phyloP scores from a whole-genome alignment of 2,888 invertebrate species.

The Hypomecis punctinalis region DNA sequence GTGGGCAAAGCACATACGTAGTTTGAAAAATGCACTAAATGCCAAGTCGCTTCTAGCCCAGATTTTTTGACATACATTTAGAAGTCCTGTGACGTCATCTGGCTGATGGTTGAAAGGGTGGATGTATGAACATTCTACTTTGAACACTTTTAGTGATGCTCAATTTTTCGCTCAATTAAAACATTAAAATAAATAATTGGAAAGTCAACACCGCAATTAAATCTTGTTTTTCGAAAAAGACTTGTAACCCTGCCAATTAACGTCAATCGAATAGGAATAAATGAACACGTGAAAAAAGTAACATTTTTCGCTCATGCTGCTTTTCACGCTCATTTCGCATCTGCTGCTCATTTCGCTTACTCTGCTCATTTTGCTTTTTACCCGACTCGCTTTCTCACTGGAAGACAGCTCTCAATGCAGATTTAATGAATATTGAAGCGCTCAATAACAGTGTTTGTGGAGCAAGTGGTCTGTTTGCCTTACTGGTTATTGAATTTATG shows the following conservation, averaged over 20 bases:
- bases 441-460: conserved; percentile 19
- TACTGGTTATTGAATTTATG: background rate
- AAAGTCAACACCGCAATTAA: no score
- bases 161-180: no score
- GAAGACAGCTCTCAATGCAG: conserved; percentile 26
- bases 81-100: no score
- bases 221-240: no score
- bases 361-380: conserved; percentile 17
- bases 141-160: conserved; percentile 19
- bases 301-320: no score
- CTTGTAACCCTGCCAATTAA: conserved; percentile 37
- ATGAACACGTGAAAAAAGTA: conserved; percentile 29
- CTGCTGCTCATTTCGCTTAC: conserved; percentile 27
- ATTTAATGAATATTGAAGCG: conserved; percentile 35
- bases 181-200: no score
- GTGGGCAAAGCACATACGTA: no score
- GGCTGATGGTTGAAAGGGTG: background rate
- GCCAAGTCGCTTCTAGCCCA: no score
- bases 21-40: no score
- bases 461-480: conserved; percentile 10
- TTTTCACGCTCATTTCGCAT: no score
- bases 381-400: conserved; percentile 26
- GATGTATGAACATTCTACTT: background rate
- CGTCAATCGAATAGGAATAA: conserved; percentile 35
- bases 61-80: no score